Base-by-base conservation (phyloP, 2,888 invertebrate species). In the Cryptocheilus praepositus region DNA sequence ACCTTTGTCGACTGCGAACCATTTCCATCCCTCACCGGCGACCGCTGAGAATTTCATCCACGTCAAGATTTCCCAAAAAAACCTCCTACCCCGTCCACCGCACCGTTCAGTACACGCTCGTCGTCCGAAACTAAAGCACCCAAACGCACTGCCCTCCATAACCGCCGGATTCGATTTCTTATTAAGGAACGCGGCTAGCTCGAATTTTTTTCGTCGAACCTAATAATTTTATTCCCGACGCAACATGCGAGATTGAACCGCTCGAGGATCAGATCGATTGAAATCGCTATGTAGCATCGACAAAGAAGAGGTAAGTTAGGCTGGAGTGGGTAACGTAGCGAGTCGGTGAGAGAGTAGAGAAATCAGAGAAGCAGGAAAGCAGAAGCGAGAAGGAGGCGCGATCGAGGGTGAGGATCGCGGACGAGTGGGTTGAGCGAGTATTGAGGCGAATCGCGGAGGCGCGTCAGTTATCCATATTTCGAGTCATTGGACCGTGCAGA, bases 401-500 rank as follows among this genome's bases (percentile, higher is more conserved):
- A 36, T 36, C 11, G 36, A 54, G 59, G 46, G 60, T 44, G 49
- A 28, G 53, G 62, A 61, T 60, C 45, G 55, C 54, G 25, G 28
- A 19, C 36, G 36, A 25, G 45, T 54, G 59, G 43, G 62, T 66
- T 62, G 60, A 53, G 58, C 52, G 58, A 49, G 46, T 18, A 59
- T 55, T 55, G 52, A 53, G 58, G 19, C 13, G 18, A 51, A 58
- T 36, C 63, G 71, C 59, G 61, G 64, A 74, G 65, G 68, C 58
- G 71, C 74, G 76, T 72, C 73, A 79, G 81, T 84, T 85, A 83
- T 85, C 83, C 83, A 83, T 85, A 85, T 85, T 85, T 85, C 83
- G 84, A 85, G 70, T 83, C 83, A 81, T 77, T 84, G 83, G 81
- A 81, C 84, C 85, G 82, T 79, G 79, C 65, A 36, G 36, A 83